These are phyloP conservation scores for Prolemur simus DNA, from an alignment of 2,113 vertebrate species.

Conservation along the genomic window DNA sequence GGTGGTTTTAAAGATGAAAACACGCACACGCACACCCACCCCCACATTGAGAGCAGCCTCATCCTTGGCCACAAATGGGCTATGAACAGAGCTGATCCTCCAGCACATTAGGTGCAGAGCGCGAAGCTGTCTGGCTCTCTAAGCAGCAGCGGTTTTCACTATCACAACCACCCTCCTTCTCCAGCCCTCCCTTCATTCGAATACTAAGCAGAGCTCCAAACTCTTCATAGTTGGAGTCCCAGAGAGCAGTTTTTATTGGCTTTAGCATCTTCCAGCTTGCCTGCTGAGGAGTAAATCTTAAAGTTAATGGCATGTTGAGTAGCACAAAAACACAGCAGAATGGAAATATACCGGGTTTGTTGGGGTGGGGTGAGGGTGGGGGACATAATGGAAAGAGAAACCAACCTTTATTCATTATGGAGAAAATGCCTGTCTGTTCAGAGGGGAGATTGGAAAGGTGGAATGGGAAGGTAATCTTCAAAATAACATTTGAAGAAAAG, in stretches of 20 bases:
- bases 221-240: constrained; percentile 76
- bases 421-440: constrained; percentile 72
- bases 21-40: constrained; percentile 51
- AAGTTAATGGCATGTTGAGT: constrained; percentile 85
- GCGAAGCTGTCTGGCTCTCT: constrained; percentile 71
- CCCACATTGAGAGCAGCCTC: constrained; percentile 60
- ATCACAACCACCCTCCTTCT: constrained; percentile 68
- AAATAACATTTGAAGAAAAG: constrained; percentile 49
- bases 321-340: constrained; percentile 72
- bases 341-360: constrained; percentile 78
- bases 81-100: constrained; percentile 73
- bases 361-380: constrained; percentile 71
- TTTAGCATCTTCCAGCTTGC: constrained; percentile 80
- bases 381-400: constrained; percentile 60
- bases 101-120: constrained; percentile 68
- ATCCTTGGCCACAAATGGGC: constrained; percentile 75
- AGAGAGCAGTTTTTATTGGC: constrained; percentile 76
- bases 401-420: constrained; percentile 74
- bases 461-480: constrained; percentile 4
- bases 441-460: constrained; percentile 56
- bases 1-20: constrained; percentile 76
- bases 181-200: constrained; percentile 72
- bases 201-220: constrained; percentile 71
- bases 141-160: constrained; percentile 71
- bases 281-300: constrained; percentile 84